Evolutionary conservation across 2,888 invertebrate species (phyloP).

Genomic region (Zhuqinia jingwanae): DNA sequence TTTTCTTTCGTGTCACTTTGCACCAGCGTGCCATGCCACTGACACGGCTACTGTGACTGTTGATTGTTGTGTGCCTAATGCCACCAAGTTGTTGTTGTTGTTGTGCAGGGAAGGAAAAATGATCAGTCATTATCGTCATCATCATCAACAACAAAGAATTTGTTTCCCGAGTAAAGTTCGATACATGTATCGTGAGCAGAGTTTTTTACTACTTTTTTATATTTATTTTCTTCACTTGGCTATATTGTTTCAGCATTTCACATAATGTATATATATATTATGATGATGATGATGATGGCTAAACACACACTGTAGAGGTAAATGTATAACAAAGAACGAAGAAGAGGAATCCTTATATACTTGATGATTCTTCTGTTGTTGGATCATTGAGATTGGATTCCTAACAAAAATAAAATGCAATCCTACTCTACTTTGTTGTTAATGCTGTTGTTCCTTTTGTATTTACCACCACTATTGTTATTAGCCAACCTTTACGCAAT

Average conservation of each 20-base stretch:
- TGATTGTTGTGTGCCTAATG: not conserved
- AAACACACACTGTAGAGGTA: not conserved
- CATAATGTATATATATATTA: too few relatives aligned
- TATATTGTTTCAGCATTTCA: conserved; percentile 16
- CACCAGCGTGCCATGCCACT: conserved; percentile 9
- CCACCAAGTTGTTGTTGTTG: not conserved
- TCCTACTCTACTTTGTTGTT: not conserved
- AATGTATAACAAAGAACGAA: not conserved
- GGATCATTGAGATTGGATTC: too few relatives aligned
- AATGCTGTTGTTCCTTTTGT: not conserved
- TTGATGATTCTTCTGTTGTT: not conserved
- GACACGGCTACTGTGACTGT: not conserved
- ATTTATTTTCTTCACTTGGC: not conserved
- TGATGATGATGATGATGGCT: not conserved
- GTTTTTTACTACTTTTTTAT: not conserved
- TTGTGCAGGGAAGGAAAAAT: not conserved
- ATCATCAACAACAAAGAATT: conserved; percentile 2
- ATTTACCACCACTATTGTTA: conserved; percentile 18
- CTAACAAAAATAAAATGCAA: too few relatives aligned
- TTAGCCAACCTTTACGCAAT: conserved; percentile 55
- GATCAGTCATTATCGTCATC: conserved; percentile 35
- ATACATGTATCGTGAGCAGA: too few relatives aligned
- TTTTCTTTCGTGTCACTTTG: conserved; percentile 34
- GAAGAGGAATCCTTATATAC: not conserved
- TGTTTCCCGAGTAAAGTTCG: too few relatives aligned